Base-by-base conservation (phyloP, 2,113 vertebrate genomes). In the Alligator sinensis region DNA sequence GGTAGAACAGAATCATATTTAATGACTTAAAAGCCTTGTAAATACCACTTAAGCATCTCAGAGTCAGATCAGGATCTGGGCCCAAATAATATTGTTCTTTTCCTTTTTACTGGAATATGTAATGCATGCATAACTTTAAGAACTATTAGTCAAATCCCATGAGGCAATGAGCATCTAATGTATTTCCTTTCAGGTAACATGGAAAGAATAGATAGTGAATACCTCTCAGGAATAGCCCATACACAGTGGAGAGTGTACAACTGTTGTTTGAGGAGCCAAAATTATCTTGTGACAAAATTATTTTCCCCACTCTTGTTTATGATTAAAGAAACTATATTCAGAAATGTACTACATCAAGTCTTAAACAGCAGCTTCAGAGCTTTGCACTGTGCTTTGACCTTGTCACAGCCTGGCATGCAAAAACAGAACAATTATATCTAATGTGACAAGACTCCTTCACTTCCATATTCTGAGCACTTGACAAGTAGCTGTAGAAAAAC, bases 401-500 rank as follows among this genome's bases (percentile, higher is more conserved):
- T 89, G 85, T 78, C 78, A 80, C 18, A 60, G 62, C n/a, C 62
- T 88, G 38, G 54, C 55, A 79, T 54, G 22, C 8, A 80, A 94
- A 85, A 91, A 9, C 2, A 0, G 62, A 89, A 77, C 2, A 86
- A 38, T 58, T 38, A 77, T 12, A 15, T 38, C 4, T 34, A 80
- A 92, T 72, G 14, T 86, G 80, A 70, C 64, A 68, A 62, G 22
- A 91, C 38, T 78, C n/a, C 24, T 11, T 75, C 84, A 60, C 11
- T 94, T 57, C 24, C 38, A 21, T 19, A 76, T 34, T 38, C 21
- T 25, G 12, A 93, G 38, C 11, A 61, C 61, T 89, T 84, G 28
- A 87, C n/a, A 93, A 88, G 78, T 55, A 90, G 34, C 59, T 95
- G 61, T n/a, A 94, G 64, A 55, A 80, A 47, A 83, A 94, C n/a